Base-by-base conservation (phyloP, 2,113 vertebrate genomes). In the Tylochromis polylepis region DNA sequence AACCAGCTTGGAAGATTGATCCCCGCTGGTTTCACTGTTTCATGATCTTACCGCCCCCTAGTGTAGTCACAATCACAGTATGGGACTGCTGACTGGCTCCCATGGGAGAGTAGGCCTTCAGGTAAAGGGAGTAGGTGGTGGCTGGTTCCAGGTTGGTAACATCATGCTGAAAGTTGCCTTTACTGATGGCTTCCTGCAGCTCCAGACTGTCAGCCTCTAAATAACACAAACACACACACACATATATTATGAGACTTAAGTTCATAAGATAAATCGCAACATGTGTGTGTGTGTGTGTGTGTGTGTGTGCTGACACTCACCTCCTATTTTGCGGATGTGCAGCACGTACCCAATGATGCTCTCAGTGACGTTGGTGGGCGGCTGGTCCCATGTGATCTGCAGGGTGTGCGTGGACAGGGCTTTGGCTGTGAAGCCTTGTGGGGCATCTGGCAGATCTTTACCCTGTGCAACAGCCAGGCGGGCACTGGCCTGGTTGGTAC, bases 401-500 rank as follows among this genome's bases (percentile, higher is more conserved):
- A 97, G 87, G 43, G 88, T 18, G 20, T 79, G 95, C 34, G 89
- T 72, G 57, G 96, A 96, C 9, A 96, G 59, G 11, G 83, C 87
- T 0, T 12, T 82, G 9, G 91, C 95, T 0, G 0, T 22, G 75
- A 97, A 93, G 10, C 87, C 90, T 36, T 93, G 81, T 8, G 91
- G 92, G 1, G 96, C 95, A 0, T 85, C 34, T 0, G 36, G 93
- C 85, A 85, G 94, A 90, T 88, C 96, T 92, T 72, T 85, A 11
- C 62, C 91, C 83, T 24, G 91, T 51, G 22, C 93, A 89, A 97
- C 94, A 0, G 96, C 96, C 60, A 97, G 92, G 1, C 89, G 89
- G 55, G 95, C 96, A 2, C 97, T 97, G 91, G 97, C 97, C 94
- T 97, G 96, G 90, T 94, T 97, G 77, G 96, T 96, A 6, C 96